Evolutionary conservation across 1,140 invertebrate species (phyloP), one percentile per base, ranked within the genome.

Genomic region (Drosophila malerkotliana): DNA sequence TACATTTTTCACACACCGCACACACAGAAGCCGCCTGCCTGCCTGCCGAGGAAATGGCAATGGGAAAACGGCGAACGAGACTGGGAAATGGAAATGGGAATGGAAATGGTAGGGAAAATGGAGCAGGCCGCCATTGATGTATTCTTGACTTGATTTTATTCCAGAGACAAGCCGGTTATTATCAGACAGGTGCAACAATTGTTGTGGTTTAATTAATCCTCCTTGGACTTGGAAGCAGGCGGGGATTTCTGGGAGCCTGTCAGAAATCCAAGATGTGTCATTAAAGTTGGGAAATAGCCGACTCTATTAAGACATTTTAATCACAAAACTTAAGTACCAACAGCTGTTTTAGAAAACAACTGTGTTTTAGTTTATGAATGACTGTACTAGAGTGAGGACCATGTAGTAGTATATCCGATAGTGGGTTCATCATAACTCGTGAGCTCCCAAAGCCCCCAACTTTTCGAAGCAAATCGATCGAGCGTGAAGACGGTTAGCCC

Each of bases 1-100:
- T 87, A 82, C 82, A 85, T 85, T 81, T 85, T 82, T 85, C 82
- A 85, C 82, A 85, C 82, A 85, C 78, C 62, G 76, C 60, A 66
- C 61, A 72, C 55, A 41, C 63, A 60, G 58, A 49, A 59, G 72
- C 47, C 54, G 72, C 47, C 54, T 1, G 18, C 18, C 18, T 18
- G 68, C 63, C 47, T 60, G 68, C 63, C 47, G 57, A 72, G 71
- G 69, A 74, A 74, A 74, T 48, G 72, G 67, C 63, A 84, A 74
- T 54, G 77, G 68, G 41, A 74, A 74, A 74, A 55, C 34, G 57
- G 60, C 54, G 49, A 83, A 66, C 81, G 55, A 41, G 37, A 69
- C 63, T 71, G 71, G 61, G 71, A 78, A 79, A 80, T 61, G 79
- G 47, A 44, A 77, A 77, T 73, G 62, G 52, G 28, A 47, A 10